Percentiles rank a stretch among this genome's conserved stretches.
phyloP scores from a whole-genome alignment of 2,888 invertebrate genomes.

The Pterostichus niger region DNA sequence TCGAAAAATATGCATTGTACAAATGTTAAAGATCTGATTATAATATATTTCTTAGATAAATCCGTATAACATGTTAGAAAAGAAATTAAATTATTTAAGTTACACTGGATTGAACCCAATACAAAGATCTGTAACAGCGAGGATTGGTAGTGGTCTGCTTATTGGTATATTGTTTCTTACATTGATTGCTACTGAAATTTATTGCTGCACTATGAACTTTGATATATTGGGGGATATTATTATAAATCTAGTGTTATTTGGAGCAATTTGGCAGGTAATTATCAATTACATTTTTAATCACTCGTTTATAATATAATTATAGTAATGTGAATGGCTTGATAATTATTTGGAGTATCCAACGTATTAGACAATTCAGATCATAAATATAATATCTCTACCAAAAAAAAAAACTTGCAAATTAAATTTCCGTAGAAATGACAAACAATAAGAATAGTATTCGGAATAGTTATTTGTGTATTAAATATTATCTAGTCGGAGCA shows the following conservation, averaged over 20 bases:
- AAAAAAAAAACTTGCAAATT: no score
- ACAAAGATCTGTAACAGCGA: neutral
- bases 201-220: conserved; percentile 10
- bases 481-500: no score
- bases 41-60: neutral
- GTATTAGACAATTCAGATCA: no score
- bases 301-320: no score
- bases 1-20: no score
- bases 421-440: no score
- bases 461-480: no score
- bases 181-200: neutral
- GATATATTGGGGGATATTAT: neutral
- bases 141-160: neutral
- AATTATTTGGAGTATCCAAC: no score
- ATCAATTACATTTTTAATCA: neutral
- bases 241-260: conserved; percentile 26
- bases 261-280: conserved; percentile 26
- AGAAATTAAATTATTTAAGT: neutral
- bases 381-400: no score
- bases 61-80: neutral
- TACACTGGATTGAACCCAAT: conserved; percentile 9
- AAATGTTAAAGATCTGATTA: no score
- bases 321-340: no score
- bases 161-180: neutral
- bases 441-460: no score